Conservation (phyloP, 1,140 invertebrate species). For the Sitobion miscanthi region DNA sequence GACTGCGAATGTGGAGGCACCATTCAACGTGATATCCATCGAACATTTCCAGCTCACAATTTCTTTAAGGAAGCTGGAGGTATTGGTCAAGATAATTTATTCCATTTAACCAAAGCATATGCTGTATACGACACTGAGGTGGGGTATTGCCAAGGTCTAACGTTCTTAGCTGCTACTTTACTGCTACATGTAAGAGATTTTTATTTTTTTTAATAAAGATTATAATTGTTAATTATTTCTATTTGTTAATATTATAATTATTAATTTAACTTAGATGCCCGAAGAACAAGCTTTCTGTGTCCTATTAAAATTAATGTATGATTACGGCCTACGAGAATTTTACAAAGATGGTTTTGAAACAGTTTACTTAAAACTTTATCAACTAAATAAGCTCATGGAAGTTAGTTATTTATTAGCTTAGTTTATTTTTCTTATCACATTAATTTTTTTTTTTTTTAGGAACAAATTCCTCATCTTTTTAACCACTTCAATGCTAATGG, state of each 20-base stretch:
- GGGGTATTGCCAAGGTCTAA: slow-evolving; percentile 97
- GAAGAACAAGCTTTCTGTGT: slow-evolving; percentile 99
- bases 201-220: neutral
- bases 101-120: slow-evolving; percentile 95
- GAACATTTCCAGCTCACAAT: slow-evolving; percentile 98
- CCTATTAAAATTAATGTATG: slow-evolving; percentile 95
- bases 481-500: slow-evolving; percentile 90
- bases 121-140: slow-evolving; percentile 97
- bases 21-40: slow-evolving; percentile 93
- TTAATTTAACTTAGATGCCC: slow-evolving; percentile 82
- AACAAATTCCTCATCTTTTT: slow-evolving; percentile 88
- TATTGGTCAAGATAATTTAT: slow-evolving; percentile 91
- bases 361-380: slow-evolving; percentile 93
- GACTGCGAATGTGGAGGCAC: slow-evolving; percentile 89
- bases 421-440: neutral
- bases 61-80: slow-evolving; percentile 94
- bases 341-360: slow-evolving; percentile 97
- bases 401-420: slow-evolving; percentile 64
- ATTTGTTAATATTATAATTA: slow-evolving; percentile 17
- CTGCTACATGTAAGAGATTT: slow-evolving; percentile 83
- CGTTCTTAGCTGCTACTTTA: slow-evolving; percentile 94
- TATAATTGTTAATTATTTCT: slow-evolving; percentile 14
- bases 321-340: slow-evolving; percentile 91
- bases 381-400: slow-evolving; percentile 94
- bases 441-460: slow-evolving; percentile 65